These are phyloP conservation scores for Melipona beecheii DNA, from an alignment of 2,888 invertebrate genomes.

Conservation along the genomic window DNA sequence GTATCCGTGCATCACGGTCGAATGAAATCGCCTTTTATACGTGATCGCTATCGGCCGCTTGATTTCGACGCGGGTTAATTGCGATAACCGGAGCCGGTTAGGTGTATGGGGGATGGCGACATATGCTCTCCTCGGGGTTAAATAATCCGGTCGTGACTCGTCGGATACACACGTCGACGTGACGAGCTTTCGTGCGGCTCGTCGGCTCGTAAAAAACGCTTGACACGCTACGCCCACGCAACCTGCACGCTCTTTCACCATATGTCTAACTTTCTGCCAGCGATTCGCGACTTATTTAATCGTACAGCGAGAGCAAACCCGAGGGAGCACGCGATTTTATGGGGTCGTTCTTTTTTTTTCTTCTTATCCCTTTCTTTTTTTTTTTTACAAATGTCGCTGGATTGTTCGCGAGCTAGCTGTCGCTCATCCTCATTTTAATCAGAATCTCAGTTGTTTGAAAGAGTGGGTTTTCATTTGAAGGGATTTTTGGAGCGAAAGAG, in stretches of 20 bases:
- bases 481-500: too few relatives aligned
- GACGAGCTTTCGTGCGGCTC: conserved; percentile 71
- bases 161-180: conserved; percentile 48
- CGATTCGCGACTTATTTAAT: conserved; percentile 9
- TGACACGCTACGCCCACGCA: conserved; percentile 57
- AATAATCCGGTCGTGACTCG: conserved; percentile 68
- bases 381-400: too few relatives aligned
- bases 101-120: conserved; percentile 40
- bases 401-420: too few relatives aligned
- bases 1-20: background rate
- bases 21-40: conserved; percentile 63
- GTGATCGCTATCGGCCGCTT: conserved; percentile 60
- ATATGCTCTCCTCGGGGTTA: conserved; percentile 71
- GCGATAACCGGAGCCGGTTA: conserved; percentile 71
- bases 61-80: conserved; percentile 75
- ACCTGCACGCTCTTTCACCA: conserved; percentile 32
- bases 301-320: background rate
- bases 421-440: too few relatives aligned
- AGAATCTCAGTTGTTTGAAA: too few relatives aligned
- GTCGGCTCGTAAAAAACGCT: conserved; percentile 64
- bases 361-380: background rate
- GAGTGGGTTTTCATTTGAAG: too few relatives aligned
- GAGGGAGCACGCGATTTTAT: background rate
- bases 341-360: background rate
- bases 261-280: conserved; percentile 33